phyloP scores from a whole-genome alignment of 2,888 invertebrate species.

The Protodeltote pygarga region DNA sequence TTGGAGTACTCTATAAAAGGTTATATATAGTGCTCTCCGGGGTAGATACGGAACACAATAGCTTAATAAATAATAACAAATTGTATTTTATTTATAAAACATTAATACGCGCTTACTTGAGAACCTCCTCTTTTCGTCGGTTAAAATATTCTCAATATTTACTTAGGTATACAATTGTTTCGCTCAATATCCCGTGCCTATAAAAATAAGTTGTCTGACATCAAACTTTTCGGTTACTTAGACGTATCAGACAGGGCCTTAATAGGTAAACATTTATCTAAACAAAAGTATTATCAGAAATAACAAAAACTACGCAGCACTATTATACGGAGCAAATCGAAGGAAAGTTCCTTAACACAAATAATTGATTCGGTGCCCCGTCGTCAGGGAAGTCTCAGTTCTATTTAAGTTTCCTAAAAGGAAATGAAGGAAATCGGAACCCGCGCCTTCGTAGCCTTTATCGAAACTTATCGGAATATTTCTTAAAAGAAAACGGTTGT shows the following conservation, averaged over 20 bases:
- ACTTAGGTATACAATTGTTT: conserved; percentile 14
- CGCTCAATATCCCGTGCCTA: conserved; percentile 13
- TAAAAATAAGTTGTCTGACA: conserved; percentile 26
- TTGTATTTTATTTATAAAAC: conserved; percentile 12
- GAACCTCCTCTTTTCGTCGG: too few relatives aligned
- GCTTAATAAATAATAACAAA: too few relatives aligned
- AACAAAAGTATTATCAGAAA: conserved; percentile 59
- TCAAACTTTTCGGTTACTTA: conserved; percentile 37
- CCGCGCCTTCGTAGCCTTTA: conserved; percentile 78
- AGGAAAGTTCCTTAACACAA: conserved; percentile 79
- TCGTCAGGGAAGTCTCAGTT: conserved; percentile 84
- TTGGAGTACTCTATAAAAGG: too few relatives aligned
- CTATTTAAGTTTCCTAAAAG: conserved; percentile 87
- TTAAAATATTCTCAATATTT: conserved; percentile 10
- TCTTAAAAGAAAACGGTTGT: conserved; percentile 65
- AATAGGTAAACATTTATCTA: conserved; percentile 47
- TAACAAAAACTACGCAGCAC: conserved; percentile 65
- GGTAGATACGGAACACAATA: too few relatives aligned
- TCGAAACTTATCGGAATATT: conserved; percentile 83
- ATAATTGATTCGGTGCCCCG: conserved; percentile 84
- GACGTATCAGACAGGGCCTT: conserved; percentile 33
- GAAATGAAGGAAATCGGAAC: conserved; percentile 86
- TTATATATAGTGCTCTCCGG: too few relatives aligned
- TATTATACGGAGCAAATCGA: conserved; percentile 72
- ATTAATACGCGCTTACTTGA: conserved; percentile 14